These are phyloP conservation scores for Andricus quercusramuli DNA, from an alignment of 2,888 invertebrate species.

Conservation along the genomic window DNA sequence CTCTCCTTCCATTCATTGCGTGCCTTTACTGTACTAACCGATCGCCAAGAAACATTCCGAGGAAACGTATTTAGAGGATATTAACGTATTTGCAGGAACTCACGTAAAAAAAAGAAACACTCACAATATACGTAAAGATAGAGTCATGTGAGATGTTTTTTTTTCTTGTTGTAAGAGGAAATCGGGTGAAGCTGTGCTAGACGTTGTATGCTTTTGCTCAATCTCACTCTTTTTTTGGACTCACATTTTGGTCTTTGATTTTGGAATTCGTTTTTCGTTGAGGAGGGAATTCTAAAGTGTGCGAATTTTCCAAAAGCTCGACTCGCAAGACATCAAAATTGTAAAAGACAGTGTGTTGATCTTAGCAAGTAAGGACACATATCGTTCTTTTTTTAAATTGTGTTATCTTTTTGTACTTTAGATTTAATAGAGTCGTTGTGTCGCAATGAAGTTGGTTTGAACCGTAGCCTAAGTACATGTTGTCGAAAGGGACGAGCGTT, in stretches of 20 bases:
- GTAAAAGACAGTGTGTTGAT: slow-evolving; percentile 55
- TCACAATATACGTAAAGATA: slow-evolving; percentile 22
- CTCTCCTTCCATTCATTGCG: slow-evolving; percentile 60
- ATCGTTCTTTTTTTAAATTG: slow-evolving; percentile 62
- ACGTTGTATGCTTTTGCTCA: slow-evolving; percentile 35
- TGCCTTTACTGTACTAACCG: slow-evolving; percentile 59
- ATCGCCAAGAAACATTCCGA: slow-evolving; percentile 57
- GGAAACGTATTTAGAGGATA: slow-evolving; percentile 51
- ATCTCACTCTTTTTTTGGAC: slow-evolving; percentile 6
- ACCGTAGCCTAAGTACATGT: slow-evolving; percentile 43
- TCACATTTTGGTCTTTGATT: neutral
- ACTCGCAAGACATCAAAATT: slow-evolving; percentile 44
- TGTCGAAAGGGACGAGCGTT: slow-evolving; percentile 64
- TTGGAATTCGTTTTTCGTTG: neutral
- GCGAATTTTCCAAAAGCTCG: neutral
- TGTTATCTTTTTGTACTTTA: slow-evolving; percentile 50
- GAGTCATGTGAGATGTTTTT: neutral
- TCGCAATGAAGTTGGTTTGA: slow-evolving; percentile 44
- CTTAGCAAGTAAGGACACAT: slow-evolving; percentile 68
- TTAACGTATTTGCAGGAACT: slow-evolving; percentile 35
- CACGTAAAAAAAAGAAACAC: neutral
- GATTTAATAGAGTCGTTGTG: slow-evolving; percentile 46
- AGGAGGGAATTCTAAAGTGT: neutral
- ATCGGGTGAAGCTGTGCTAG: slow-evolving; percentile 21
- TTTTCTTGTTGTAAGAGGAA: slow-evolving; percentile 21